Base-by-base conservation (phyloP, 2,888 invertebrate genomes). In the Lasioglossum pauxillum region DNA sequence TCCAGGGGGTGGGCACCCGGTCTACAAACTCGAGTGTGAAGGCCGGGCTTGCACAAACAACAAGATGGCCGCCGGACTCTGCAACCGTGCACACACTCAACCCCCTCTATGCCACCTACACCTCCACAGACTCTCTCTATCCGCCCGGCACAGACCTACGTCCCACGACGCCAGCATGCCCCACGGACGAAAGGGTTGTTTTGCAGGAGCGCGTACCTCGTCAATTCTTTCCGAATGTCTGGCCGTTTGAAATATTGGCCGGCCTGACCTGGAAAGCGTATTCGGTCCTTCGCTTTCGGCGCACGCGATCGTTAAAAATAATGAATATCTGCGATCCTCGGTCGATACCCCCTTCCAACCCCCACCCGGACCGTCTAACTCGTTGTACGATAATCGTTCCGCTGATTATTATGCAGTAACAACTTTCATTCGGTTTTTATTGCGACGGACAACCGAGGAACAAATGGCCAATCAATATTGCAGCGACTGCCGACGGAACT, bases 1-100 rank as follows among this genome's bases (percentile, higher is more conserved):
- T 85, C 53, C 88, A 84, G 85, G 85, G 85, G 84, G 78, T 88
- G 91, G 89, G 31, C 64, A 31, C 31, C 84, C 83, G 57, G 82
- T 74, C 80, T 80, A 79, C 79, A 86, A 90, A 88, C 89, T 88
- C 91, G 90, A 92, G 91, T 92, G 91, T 91, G 89, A 91, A 89
- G 90, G 91, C 91, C 90, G 92, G 92, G 93, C 92, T 94, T 94
- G 93, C 94, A 93, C 94, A 94, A 94, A 94, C 94, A 94, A 94
- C 94, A 94, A 94, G 92, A 94, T 94, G 94, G 94, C 94, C 89
- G 93, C 92, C 92, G 89, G 64, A 76, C 90, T 57, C 57, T 88
- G 83, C 80, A 75, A 41, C 91, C 88, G 88, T 88, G 80, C 84
- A 88, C 88, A 88, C 90, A 87, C 90, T 78, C 84, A 41, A 53